Evolutionary conservation across 2,888 invertebrate genomes (phyloP), one percentile per base, ranked within the genome.

Genomic region (Papilio elwesi): DNA sequence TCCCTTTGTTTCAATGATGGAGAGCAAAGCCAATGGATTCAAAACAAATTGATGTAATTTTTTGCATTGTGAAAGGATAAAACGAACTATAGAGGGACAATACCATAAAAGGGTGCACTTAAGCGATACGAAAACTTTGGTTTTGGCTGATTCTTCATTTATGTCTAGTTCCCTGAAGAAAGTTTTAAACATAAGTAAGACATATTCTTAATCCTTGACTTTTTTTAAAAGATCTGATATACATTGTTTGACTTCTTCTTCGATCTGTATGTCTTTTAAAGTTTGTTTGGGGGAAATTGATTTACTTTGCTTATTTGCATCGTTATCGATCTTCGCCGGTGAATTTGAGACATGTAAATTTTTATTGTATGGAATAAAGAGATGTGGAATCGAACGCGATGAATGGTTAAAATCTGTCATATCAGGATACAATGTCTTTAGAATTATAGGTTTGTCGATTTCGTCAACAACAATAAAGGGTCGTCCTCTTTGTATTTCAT

Each of bases 181-280:
- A n/a, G n/a, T 59, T 59, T 59, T n/a, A 8, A 38, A 59, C 13
- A 11, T 11, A 51, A 49, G 16, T 15, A 13, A 38, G n/a, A 63
- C 16, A 9, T 12, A 8, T 64, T 48, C 15, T 70, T 70, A 59
- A 74, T 38, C 72, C 15, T 68, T 68, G 9, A 72, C 49, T 52
- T 68, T 68, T 15, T 72, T 62, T 57, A 76, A 52, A 59, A 76
- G 36, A 64, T 76, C 76, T 11, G 59, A 67, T 10, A 76, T 51
- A 57, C 75, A 76, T 15, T 49, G 73, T 67, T 71, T 68, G 59
- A 75, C 51, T 63, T 75, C 75, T 10, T 64, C 26, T 48, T 70
- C 53, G 26, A 73, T 71, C 59, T 47, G 13, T 16, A 68, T 6
- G 13, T 26, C 63, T 68, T 47, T 55, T 36, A 55, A 65, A 49